Evolutionary conservation across 1,140 invertebrate genomes (phyloP).

Genomic region (Drosophila pandora): DNA sequence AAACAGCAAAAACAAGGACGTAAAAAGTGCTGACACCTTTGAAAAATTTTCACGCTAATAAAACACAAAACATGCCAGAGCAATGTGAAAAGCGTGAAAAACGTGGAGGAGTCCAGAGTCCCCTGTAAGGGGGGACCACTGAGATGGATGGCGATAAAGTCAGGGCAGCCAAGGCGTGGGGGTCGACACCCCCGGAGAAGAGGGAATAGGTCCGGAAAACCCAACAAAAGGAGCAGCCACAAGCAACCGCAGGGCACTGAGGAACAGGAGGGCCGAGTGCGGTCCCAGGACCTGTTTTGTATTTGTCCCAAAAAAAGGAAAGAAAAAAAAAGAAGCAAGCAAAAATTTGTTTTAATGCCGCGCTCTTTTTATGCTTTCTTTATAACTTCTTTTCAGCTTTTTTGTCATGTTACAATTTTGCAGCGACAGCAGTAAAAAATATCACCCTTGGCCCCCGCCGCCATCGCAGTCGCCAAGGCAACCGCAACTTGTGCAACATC

Average conservation of each 20-base stretch:
- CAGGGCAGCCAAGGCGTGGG: conserved; percentile 12
- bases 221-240: conserved; percentile 47
- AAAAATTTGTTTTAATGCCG: conserved; percentile 77
- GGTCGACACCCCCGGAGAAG: neutral
- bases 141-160: conserved; percentile 66
- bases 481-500: conserved; percentile 79
- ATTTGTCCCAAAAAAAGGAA: conserved; percentile 43
- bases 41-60: conserved; percentile 80
- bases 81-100: conserved; percentile 67
- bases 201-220: conserved; percentile 3
- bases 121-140: neutral
- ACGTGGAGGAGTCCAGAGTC: conserved; percentile 19
- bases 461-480: conserved; percentile 20
- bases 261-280: conserved; percentile 7
- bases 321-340: conserved; percentile 30
- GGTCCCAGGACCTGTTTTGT: conserved; percentile 63
- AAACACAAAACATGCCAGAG: conserved; percentile 77
- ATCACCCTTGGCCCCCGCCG: neutral
- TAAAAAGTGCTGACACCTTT: conserved; percentile 78
- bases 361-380: conserved; percentile 73
- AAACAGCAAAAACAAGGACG: conserved; percentile 44
- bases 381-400: conserved; percentile 72
- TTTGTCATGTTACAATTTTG: conserved; percentile 67
- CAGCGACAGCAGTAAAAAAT: conserved; percentile 77
- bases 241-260: conserved; percentile 34